Conservation (phyloP, 2,888 invertebrate species). For the Oscheius sp. region DNA sequence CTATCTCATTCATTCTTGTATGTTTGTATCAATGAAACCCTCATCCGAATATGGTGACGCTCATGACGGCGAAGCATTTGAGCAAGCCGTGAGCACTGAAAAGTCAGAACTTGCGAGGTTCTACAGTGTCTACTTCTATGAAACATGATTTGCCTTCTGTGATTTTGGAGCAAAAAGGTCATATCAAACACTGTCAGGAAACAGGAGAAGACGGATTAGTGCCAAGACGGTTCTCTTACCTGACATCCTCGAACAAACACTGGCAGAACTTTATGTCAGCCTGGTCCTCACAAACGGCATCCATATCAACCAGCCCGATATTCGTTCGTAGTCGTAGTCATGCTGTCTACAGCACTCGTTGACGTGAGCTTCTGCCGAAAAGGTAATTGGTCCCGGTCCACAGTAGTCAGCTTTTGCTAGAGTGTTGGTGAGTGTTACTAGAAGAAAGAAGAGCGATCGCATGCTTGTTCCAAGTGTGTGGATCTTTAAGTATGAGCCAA, state of each 20-base stretch:
- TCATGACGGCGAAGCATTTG: conserved; percentile 4
- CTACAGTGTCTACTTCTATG: no score
- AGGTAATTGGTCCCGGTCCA: not conserved
- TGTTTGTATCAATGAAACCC: not conserved
- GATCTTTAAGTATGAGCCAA: no score
- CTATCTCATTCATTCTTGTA: not conserved
- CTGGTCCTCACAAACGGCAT: not conserved
- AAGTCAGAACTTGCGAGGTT: not conserved
- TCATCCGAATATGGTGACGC: not conserved
- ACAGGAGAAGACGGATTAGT: no score
- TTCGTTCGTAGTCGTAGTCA: not conserved
- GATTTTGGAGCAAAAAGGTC: no score
- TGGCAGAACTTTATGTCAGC: conserved; percentile 5
- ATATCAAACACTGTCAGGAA: no score
- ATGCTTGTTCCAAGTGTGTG: not conserved
- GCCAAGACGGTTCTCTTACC: not conserved
- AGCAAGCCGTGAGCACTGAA: conserved; percentile 12
- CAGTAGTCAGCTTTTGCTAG: not conserved
- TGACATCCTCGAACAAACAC: not conserved
- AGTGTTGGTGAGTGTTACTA: not conserved
- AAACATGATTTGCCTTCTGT: no score
- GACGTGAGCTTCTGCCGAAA: not conserved
- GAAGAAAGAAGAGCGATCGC: not conserved
- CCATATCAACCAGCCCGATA: not conserved
- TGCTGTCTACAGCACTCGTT: conserved; percentile 15